Evolutionary conservation across 2,113 vertebrate species (phyloP), one percentile per base, ranked within the genome.

Genomic region (Mola mola): DNA sequence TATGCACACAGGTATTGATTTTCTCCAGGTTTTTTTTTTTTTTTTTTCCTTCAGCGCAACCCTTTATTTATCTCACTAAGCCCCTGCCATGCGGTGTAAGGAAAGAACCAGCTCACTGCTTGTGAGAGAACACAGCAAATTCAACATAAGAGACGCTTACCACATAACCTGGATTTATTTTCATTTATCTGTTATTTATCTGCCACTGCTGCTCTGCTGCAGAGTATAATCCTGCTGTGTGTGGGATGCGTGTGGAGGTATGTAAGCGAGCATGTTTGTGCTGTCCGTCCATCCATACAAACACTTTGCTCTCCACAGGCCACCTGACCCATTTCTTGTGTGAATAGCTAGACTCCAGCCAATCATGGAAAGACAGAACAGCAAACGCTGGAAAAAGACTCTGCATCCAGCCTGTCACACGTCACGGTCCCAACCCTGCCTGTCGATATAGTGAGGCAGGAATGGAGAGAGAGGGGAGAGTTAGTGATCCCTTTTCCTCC

Each of bases 1-100:
- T 93, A 97, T 96, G 94, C 93, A 94, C 89, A 93, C 91, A 92
- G 88, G 86, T 94, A 95, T 96, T 93, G 94, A 95, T 96, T 95
- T 93, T 86, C 85, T 66, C 69, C 29, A 69, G 66, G 80, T 90
- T 84, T 63, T 84, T 48, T 89, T 82, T 86, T 34, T 21, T 6
- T 29, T 9, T 47, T 34, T 85, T 90, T 90, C 88, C 91, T 89
- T 91, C 89, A 83, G 68, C 46, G 55, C 75, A 84, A 91, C 92
- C 89, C 86, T 89, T 90, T 91, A 82, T 88, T 86, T 85, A 74
- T 83, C 78, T 58, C 10, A 20, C 86, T 86, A 89, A 90, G 84
- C 83, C 49, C 55, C 68, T 55, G 71, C 76, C 71, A 66, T 58
- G 44, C 76, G 75, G 72, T 66, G 64, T 26, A 81, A 81, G 63